Base-by-base conservation (phyloP, 2,888 invertebrate genomes). In the Trilocha varians region DNA sequence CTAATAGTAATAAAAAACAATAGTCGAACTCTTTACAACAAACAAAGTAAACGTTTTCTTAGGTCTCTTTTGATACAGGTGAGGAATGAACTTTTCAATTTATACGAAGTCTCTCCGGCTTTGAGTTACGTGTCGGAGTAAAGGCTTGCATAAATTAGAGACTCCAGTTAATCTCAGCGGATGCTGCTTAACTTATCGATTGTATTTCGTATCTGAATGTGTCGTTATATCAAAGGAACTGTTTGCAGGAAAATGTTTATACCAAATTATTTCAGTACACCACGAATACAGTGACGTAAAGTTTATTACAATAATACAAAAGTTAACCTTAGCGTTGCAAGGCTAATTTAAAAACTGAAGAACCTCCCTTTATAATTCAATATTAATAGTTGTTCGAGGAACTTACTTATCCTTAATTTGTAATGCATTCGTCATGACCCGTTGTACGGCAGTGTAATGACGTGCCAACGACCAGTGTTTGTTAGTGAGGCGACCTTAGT, bases 381-480 rank as follows among this genome's bases (percentile, higher is more conserved):
- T 11, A 25, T 9, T 25, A 25, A 25, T 3, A 9, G 25, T 9
- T 25, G 11, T 25, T 3, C 2, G 1, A 42, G 16, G 32, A 35
- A 36, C n/a, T 15, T 34, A 42, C 14, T 35, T 35, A 38, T 39
- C 60, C 58, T 58, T 61, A 64, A 51, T 47, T 47, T 53, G 50
- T 57, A 54, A 53, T 60, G 58, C 55, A 57, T 58, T 57, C 50
- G 40, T 38, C 37, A 37, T 37, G 40, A 36, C 48, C 48, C 42
- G 45, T 48, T 48, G 43, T 25, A 25, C 43, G 46, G 40, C 47
- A 44, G 50, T 51, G 57, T 50, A 55, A 56, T 50, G 56, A 53
- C 51, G 59, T 51, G 49, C 53, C 57, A 58, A 49, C 63, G 53
- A n/a, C n/a, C n/a, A n/a, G n/a, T n/a, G n/a, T n/a, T n/a, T n/a